Conservation (phyloP, 2,888 invertebrate genomes). For the Dryocosmus kuriphilus region DNA sequence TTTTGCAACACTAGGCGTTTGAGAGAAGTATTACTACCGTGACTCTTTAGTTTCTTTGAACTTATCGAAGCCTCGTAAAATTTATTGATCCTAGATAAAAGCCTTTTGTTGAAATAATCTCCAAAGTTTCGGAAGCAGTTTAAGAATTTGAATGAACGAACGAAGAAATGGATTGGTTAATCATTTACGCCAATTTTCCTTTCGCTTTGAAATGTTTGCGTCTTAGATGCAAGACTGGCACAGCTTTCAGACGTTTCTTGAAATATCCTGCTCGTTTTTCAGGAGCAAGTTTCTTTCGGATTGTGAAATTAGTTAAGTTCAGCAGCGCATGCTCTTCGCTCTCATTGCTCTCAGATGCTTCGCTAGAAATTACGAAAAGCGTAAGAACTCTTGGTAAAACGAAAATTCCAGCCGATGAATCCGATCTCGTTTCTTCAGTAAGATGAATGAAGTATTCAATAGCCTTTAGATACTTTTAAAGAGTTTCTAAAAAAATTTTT, state of each 20-base stretch:
- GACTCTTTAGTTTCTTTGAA: neutral
- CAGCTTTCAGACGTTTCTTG: neutral
- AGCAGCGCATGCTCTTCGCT: neutral
- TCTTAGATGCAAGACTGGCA: neutral
- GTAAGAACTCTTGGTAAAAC: neutral
- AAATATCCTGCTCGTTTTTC: neutral
- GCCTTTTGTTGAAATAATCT: slow-evolving; percentile 13
- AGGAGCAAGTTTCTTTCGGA: neutral
- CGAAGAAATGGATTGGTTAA: slow-evolving; percentile 1
- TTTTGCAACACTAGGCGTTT: neutral
- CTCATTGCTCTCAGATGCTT: neutral
- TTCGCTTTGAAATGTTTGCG: neutral
- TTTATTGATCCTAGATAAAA: neutral
- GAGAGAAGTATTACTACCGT: neutral
- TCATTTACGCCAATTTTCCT: neutral
- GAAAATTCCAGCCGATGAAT: neutral
- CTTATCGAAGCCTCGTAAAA: neutral
- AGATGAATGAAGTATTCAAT: neutral
- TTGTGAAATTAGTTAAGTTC: neutral
- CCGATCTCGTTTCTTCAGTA: neutral
- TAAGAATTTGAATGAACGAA: neutral
- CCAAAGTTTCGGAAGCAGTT: neutral
- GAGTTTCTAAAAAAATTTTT: no score
- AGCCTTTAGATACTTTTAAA: neutral
- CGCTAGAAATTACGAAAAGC: neutral